These are phyloP conservation scores for Chymomyza amoena DNA, from an alignment of 2,888 invertebrate genomes.

Conservation along the genomic window DNA sequence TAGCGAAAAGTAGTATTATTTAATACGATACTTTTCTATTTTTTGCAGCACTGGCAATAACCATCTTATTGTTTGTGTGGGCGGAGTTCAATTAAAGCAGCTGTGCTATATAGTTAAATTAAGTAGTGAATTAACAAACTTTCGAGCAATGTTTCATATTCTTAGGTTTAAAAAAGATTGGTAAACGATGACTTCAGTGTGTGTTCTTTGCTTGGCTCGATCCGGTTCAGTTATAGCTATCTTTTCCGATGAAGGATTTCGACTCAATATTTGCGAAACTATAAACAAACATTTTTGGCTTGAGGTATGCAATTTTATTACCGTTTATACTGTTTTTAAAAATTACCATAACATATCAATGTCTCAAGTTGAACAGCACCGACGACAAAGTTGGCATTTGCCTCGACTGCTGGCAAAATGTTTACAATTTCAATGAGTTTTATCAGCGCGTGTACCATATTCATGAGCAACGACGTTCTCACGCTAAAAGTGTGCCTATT, in stretches of 20 bases:
- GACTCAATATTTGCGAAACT: conserved; percentile 64
- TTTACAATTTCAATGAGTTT: conserved; percentile 63
- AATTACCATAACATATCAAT: background rate
- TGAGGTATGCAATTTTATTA: conserved; percentile 55
- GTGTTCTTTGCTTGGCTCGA: conserved; percentile 64
- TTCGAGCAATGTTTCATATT: background rate
- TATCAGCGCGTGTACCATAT: conserved; percentile 55
- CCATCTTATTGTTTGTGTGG: background rate
- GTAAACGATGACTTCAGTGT: conserved; percentile 39
- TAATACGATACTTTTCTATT: background rate
- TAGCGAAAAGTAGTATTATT: background rate
- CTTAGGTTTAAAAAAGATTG: background rate
- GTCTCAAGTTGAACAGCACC: conserved; percentile 13
- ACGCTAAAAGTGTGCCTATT: conserved; percentile 40
- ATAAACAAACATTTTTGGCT: conserved; percentile 76
- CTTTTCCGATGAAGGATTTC: conserved; percentile 64
- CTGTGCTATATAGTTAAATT: background rate
- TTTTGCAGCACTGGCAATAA: background rate
- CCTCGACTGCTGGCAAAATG: conserved; percentile 63
- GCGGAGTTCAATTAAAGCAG: background rate
- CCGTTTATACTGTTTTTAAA: background rate
- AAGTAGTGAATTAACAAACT: background rate
- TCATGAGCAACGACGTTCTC: conserved; percentile 34
- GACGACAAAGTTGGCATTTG: conserved; percentile 49
- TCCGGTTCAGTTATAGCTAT: conserved; percentile 42